Conservation (phyloP, 2,888 invertebrate genomes). For the Ochlodes sylvanus region DNA sequence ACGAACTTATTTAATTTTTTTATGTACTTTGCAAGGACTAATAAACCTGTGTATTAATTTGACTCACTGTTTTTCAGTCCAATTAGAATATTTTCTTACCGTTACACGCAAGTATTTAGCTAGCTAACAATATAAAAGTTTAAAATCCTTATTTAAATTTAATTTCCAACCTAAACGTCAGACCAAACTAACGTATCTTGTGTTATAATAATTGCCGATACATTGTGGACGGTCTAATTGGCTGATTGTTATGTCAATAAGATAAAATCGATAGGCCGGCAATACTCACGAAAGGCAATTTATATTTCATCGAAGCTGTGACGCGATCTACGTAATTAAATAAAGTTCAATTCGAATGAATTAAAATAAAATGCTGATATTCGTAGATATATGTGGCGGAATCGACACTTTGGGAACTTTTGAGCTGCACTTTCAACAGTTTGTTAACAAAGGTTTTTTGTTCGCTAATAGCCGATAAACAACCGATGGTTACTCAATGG, state of each 20-base stretch:
- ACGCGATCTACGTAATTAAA: slow-evolving; percentile 34
- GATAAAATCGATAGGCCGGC: slow-evolving; percentile 51
- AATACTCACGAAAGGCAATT: slow-evolving; percentile 36
- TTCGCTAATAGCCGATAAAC: no score
- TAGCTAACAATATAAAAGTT: no score
- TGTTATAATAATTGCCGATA: slow-evolving; percentile 25
- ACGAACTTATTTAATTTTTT: no score
- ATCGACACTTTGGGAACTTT: not conserved
- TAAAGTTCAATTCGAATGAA: slow-evolving; percentile 30
- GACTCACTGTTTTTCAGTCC: no score
- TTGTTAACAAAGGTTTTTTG: no score
- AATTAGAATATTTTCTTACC: no score
- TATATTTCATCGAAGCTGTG: slow-evolving; percentile 37
- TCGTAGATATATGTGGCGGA: not conserved
- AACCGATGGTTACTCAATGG: no score
- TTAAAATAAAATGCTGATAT: slow-evolving; percentile 22
- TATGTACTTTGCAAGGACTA: no score
- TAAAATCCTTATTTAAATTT: not conserved
- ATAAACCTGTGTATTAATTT: no score
- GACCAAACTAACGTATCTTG: slow-evolving; percentile 20
- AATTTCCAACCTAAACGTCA: not conserved
- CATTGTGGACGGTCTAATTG: slow-evolving; percentile 56
- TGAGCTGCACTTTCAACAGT: no score
- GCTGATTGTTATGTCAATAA: slow-evolving; percentile 66
- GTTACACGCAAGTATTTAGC: no score